These are phyloP conservation scores for Hydrochoerus hydrochaeris DNA, from an alignment of 2,113 vertebrate species.

Conservation along the genomic window DNA sequence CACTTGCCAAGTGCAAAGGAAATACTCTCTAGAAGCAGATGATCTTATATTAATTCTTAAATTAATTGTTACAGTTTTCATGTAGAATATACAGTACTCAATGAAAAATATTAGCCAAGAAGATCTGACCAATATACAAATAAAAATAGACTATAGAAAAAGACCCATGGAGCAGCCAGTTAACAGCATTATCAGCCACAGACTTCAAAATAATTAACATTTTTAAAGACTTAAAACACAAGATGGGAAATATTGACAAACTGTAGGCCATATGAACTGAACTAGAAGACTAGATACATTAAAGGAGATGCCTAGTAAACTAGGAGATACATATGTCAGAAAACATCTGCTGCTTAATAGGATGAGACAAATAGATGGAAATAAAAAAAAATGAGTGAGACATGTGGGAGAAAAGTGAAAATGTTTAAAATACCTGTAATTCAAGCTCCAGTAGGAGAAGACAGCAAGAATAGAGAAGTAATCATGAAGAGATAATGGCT, in stretches of 20 bases:
- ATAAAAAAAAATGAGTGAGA: not conserved
- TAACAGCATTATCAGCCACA: not conserved
- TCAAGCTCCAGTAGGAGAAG: not conserved
- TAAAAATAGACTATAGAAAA: not conserved
- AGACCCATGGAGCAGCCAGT: not conserved
- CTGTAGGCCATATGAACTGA: not conserved
- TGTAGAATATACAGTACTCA: not conserved
- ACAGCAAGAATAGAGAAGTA: slow-evolving; percentile 1
- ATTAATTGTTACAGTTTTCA: not conserved
- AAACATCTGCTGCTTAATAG: not conserved
- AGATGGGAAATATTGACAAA: not conserved
- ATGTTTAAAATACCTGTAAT: not conserved
- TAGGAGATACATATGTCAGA: not conserved
- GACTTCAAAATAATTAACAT: not conserved
- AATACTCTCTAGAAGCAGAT: not conserved
- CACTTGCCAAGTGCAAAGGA: not conserved
- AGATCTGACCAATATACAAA: not conserved
- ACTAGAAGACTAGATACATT: slow-evolving; percentile 5
- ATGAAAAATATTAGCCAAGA: not conserved
- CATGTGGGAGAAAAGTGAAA: not conserved
- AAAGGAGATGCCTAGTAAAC: not conserved
- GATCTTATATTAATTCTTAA: not conserved
- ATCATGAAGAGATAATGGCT: not conserved
- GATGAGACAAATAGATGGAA: not conserved
- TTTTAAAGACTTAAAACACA: not conserved